Evolutionary conservation across 2,797 vertebrate genomes (phyloP), one percentile per base, ranked within the genome.

Genomic region (Sciurus vulgaris): DNA sequence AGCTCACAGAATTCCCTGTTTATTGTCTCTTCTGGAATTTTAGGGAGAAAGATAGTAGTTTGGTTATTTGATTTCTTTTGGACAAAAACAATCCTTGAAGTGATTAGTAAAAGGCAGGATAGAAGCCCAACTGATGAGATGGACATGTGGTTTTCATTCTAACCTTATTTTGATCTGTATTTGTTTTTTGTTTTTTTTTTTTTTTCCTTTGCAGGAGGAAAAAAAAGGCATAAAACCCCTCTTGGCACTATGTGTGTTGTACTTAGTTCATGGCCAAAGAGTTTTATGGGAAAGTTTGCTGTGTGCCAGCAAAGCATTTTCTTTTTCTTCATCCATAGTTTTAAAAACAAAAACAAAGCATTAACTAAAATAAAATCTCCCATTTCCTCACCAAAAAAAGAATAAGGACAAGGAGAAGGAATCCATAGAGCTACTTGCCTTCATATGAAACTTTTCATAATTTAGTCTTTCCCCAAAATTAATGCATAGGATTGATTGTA

Each of bases 271-370:
- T 72, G 78, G 91, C 96, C 97, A 96, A 94, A 93, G 81, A 96
- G 59, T 92, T 97, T 97, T 96, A 92, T 96, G 96, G 85, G 95
- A 97, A 97, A 97, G 63, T 97, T 82, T 77, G 69, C 81, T 70
- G 41, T 94, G 74, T 79, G 95, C 93, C 93, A 97, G 72, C 82
- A 88, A 97, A 93, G 17, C 54, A 56, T 97, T 94, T 97, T 97
- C 73, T 92, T 92, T 96, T 95, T 89, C 89, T 87, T 82, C 26
- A n/a, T 96, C 73, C 67, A 72, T 86, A 70, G 83, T 97, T 96
- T 97, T 76, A 82, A 97, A 97, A 97, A 96, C 82, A 97, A 97
- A 97, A 95, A 96, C 84, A 77, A 97, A 96, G 54, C 41, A 95
- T 92, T 91, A 89, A 95, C 38, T 93, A 81, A 96, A 93, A 95